Evolutionary conservation across 2,888 invertebrate species (phyloP).

Genomic region (Sipha maydis): DNA sequence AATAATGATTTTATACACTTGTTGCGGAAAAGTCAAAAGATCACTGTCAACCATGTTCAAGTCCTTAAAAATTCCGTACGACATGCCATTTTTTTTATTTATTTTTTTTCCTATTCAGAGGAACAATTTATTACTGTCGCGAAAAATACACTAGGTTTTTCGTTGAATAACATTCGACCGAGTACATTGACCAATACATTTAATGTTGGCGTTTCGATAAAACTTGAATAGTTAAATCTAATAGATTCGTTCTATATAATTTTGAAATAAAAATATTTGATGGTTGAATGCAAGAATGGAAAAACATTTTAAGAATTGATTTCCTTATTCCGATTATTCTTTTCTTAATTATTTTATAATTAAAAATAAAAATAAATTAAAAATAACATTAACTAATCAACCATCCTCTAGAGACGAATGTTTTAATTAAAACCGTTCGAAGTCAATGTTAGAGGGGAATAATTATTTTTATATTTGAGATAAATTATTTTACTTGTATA

Average conservation of each 20-base stretch:
- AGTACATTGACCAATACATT: slow-evolving; percentile 13
- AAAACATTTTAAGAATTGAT: no score
- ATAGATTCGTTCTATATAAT: background rate
- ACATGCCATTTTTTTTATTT: background rate
- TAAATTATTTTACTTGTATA: background rate
- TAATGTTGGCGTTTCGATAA: background rate
- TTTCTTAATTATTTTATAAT: no score
- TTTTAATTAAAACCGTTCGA: no score
- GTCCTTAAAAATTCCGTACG: slow-evolving; percentile 9
- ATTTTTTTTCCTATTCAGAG: background rate
- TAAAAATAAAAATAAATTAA: no score
- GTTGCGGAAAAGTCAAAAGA: slow-evolving; percentile 43
- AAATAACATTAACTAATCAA: no score
- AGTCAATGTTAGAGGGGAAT: no score
- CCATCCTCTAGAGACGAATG: no score
- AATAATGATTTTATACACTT: slow-evolving; percentile 33
- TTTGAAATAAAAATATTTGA: background rate
- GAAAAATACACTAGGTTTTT: background rate
- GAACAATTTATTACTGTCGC: slow-evolving; percentile 33
- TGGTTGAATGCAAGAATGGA: no score
- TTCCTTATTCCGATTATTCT: no score
- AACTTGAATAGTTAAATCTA: background rate
- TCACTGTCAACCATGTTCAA: slow-evolving; percentile 19
- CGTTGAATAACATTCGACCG: background rate
- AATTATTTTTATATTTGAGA: background rate